Base-by-base conservation (phyloP, 1,140 invertebrate species). In the Temnothorax curvispinosus region DNA sequence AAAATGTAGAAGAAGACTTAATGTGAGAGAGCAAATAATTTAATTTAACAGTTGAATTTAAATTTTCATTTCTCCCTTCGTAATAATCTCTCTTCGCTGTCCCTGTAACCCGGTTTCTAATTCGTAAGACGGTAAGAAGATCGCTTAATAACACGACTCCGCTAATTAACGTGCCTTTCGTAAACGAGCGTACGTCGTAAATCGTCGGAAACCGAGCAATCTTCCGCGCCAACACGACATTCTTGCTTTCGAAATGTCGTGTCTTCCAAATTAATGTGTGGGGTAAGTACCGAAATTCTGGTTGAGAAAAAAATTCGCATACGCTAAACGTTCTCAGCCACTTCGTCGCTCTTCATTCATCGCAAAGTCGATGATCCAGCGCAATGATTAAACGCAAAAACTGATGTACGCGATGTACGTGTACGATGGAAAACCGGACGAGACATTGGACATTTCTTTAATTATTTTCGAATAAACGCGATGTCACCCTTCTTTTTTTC, bases 51-150 rank as follows among this genome's bases (percentile, higher is more conserved):
- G n/a, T 9, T 27, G 18, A 64, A 4, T 8, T 52, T 78, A 69
- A 69, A 18, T 81, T n/a, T 9, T 65, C 5, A 13, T 15, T 8
- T 32, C 11, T 44, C 15, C 18, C 21, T 27, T 27, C 9, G 18
- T 18, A 9, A 3, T 47, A 75, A 81, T 74, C 8, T 47, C 44
- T 67, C 47, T 50, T 50, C 27, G 27, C 76, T 54, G 77, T 56
- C 64, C 54, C 67, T 89, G 32, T 85, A 86, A 86, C 67, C 88
- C 74, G 69, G 56, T 89, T 89, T 78, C 67, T 67, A 89, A 86
- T 86, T 86, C 54, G 38, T 50, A 27, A 13, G 27, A 44, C n/a
- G n/a, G 52, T 58, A 47, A 52, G 13, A 35, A 21, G 54, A 71
- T 78, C 75, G 58, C 21, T 60, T 65, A 80, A 78, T 71, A 67